Base-by-base conservation (phyloP, 2,113 vertebrate species). In the Anas platyrhynchos region DNA sequence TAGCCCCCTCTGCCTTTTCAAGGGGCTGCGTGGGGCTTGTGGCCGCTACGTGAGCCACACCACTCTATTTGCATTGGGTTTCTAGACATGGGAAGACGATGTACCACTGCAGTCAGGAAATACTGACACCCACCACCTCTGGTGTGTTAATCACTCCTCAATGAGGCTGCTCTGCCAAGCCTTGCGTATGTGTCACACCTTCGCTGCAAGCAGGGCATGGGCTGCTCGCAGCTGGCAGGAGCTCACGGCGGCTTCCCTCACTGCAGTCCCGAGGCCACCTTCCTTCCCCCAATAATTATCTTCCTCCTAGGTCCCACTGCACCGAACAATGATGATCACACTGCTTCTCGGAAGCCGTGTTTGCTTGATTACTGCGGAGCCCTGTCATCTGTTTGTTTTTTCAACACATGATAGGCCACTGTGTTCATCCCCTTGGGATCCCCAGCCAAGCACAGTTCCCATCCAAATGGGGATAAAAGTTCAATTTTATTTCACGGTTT, bases 401-500 rank as follows among this genome's bases (percentile, higher is more conserved):
- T 83, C 66, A 84, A n/a, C 85, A 95, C 91, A 73, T 3, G 92
- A 95, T 91, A 83, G 94, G 92, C 86, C 96, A 89, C 94, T 79
- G 93, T 73, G 59, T 63, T 55, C 87, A 46, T 13, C 83, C 93
- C 82, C 80, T 69, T 79, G 92, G 75, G 91, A 90, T 52, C 65
- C 91, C 83, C 91, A 96, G 83, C 89, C 94, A 85, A 88, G 88
- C 23, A 1, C 83, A 38, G 85, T 91, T 95, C 93, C 92, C 93
- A 96, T 93, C 96, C 92, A 96, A 96, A 94, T 31, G 82, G 87
- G 93, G 92, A 97, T 93, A 96, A 88, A 97, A 96, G 94, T 94
- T 96, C 87, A 91, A 78, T 97, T 98, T 97, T 96, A 97, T 97
- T 97, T 97, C 80, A 89, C 46, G 80, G 65, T 94, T 97, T 97